Evolutionary conservation across 2,113 vertebrate species (phyloP), one percentile per base, ranked within the genome.

Genomic region (Microtus ochrogaster): DNA sequence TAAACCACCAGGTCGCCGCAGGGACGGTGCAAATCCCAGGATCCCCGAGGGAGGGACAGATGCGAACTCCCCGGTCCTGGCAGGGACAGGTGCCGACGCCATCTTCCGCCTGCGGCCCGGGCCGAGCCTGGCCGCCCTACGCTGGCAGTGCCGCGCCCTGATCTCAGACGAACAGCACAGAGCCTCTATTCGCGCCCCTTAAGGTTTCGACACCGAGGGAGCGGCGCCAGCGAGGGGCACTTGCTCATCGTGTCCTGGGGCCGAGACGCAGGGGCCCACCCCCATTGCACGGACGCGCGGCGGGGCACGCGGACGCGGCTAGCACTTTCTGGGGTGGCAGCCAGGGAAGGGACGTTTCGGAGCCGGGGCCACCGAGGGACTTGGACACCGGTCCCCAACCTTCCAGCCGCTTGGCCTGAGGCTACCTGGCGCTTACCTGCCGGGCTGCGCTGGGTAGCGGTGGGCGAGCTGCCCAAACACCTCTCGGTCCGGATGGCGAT

Each of bases 61-160:
- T 68, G 83, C 63, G 17, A 86, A 83, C 72, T 33, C 66, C 66
- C 36, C 3, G 55, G n/a, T 61, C 55, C 39, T 28, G 14, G 33
- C 83, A 17, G 90, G 74, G 47, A 74, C 92, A 82, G 72, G 92
- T 47, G 79, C 68, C 49, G 96, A 84, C 97, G 97, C 96, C 97
- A 98, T 96, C 93, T 96, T 96, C 89, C 65, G 76, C 61, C 16
- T 36, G 87, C 1, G 88, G 72, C 79, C 39, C 7, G 36, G 58
- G 33, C 89, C 19, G 52, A 65, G 65, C 30, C 19, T 41, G 21
- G 11, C 36, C 55, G 49, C 74, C 68, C 61, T 1, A 68, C 26
- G 1, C 55, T 22, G 88, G 44, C 24, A 39, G 33, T 8, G 63
- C 66, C 39, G 49, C 70, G 24, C 79, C 24, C 92, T 2, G 41